Evolutionary conservation across 2,113 vertebrate genomes (phyloP).

Genomic region (Galeopterus variegatus): DNA sequence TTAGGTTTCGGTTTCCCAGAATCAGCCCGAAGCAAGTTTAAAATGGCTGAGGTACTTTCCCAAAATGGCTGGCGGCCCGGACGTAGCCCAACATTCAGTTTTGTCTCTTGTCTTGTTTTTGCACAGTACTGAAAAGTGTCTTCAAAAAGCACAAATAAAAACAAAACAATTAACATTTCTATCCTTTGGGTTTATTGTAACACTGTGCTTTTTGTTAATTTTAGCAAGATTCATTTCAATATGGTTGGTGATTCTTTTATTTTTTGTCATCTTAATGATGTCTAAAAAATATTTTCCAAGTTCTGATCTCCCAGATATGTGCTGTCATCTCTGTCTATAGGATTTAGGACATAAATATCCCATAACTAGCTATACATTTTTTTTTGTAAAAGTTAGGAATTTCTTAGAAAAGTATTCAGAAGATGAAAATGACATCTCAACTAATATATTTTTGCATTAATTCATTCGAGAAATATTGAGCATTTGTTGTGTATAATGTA

Average conservation of each 20-base stretch:
- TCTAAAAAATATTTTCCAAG: background rate
- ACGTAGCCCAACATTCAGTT: too few species aligned
- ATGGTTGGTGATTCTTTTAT: background rate
- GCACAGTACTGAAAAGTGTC: background rate
- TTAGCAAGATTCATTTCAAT: background rate
- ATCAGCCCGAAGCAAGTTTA: too few species aligned
- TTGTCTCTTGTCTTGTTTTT: conserved; percentile 12
- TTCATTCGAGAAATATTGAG: background rate
- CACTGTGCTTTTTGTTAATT: background rate
- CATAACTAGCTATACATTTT: background rate
- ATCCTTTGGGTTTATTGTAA: background rate
- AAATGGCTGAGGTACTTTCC: too few species aligned
- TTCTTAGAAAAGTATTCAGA: background rate
- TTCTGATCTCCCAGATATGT: background rate
- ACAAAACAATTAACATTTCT: background rate
- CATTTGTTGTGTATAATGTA: background rate
- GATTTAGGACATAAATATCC: background rate
- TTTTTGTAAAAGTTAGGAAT: background rate
- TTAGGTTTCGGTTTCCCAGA: too few species aligned
- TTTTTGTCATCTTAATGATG: background rate
- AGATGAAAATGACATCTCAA: conserved; percentile 4
- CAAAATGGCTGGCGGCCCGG: too few species aligned
- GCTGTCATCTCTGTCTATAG: background rate
- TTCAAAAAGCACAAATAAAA: background rate
- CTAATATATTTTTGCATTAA: background rate